phyloP scores from a whole-genome alignment of 2,888 invertebrate genomes.

The Incurvaria masculella region DNA sequence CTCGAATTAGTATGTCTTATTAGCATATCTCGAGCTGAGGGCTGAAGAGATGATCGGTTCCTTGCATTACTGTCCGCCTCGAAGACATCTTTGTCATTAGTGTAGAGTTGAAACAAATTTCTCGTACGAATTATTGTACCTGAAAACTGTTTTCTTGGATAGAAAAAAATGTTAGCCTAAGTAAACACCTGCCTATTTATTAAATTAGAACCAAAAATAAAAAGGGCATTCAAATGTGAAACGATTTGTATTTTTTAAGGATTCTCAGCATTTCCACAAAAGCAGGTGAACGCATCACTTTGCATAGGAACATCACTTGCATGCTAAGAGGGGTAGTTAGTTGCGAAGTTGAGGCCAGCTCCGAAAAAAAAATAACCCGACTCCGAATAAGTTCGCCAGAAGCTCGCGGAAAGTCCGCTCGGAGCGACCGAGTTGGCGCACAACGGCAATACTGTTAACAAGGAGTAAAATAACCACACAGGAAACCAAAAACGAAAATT shows the following conservation, averaged over 20 bases:
- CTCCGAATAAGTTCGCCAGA: not conserved
- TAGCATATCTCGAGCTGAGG: constrained; percentile 45
- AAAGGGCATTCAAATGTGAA: too few relatives aligned
- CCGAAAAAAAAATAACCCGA: not conserved
- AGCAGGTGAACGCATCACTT: not conserved
- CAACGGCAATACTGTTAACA: constrained; percentile 54
- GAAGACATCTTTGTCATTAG: too few relatives aligned
- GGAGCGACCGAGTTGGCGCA: constrained; percentile 39
- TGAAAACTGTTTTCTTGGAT: too few relatives aligned
- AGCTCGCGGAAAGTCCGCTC: constrained; percentile 42
- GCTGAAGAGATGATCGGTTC: constrained; percentile 41
- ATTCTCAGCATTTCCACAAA: not conserved
- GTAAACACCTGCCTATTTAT: too few relatives aligned
- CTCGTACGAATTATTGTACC: too few relatives aligned
- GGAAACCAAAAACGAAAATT: constrained; percentile 45
- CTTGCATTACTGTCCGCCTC: too few relatives aligned
- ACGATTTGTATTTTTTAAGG: too few relatives aligned
- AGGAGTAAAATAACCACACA: constrained; percentile 45
- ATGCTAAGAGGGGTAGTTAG: not conserved
- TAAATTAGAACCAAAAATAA: too few relatives aligned
- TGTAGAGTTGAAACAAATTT: too few relatives aligned
- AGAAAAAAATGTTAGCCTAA: too few relatives aligned
- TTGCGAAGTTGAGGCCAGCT: too few relatives aligned
- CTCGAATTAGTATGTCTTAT: constrained; percentile 55
- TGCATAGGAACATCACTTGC: not conserved